Evolutionary conservation across 2,113 vertebrate genomes (phyloP), one percentile per base, ranked within the genome.

Genomic region (Cyanoderma ruficeps): DNA sequence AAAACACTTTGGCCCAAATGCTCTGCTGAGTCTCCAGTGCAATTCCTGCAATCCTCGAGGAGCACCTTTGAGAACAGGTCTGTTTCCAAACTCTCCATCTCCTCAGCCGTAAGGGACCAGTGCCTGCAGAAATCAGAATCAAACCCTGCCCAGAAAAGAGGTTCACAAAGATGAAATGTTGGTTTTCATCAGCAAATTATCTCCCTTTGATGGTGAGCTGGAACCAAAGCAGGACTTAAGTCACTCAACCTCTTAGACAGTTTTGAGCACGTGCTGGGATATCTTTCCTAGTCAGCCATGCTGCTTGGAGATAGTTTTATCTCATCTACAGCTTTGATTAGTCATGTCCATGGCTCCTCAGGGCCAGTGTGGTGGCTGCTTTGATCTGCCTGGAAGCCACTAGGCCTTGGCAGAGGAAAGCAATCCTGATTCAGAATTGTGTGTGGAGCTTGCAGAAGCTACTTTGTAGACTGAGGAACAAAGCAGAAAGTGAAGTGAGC

Each of bases 361-460:
- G 75, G 47, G 55, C 37, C 57, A 33, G 35, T 0, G 5, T 65
- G n/a, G 16, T 86, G 83, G 46, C 30, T 76, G 68, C 89, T 94
- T 96, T 95, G 87, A 93, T 93, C 93, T 90, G 70, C 75, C 67
- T 91, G 82, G 61, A 92, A 89, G 69, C 74, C 65, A 52, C 44
- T 28, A 18, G 60, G 44, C 49, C 50, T 93, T 96, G 89, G 94
- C 91, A 94, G 60, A 71, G 86, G 69, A 75, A 82, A 94, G 37
- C 47, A 83, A 1, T 81, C 53, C 30, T 75, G 10, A 52, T 47
- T 80, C 74, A 87, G 65, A 75, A 64, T 71, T 88, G n/a, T 89
- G 52, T 78, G 91, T 89, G 69, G 52, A 93, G 65, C 87, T 84
- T 79, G 83, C 60, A 87, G 72, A 56, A 81, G 72, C 72, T 90